Conservation (phyloP, 1,140 invertebrate species). For the Habropoda laboriosa region DNA sequence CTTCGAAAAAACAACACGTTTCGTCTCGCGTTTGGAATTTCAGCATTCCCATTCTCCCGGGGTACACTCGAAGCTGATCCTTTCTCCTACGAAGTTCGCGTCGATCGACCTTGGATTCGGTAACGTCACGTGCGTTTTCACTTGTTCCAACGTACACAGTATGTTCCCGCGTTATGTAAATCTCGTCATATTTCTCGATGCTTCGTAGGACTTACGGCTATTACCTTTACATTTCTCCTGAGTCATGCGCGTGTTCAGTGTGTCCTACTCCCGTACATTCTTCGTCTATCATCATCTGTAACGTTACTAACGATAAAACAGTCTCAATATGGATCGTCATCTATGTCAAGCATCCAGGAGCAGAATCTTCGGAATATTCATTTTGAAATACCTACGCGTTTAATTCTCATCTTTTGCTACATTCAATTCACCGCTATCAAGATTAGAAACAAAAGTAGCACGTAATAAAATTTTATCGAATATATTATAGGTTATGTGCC, state of each 20-base stretch:
- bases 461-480: too few species aligned
- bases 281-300: background rate
- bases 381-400: background rate
- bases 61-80: slow-evolving; percentile 22
- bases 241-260: background rate
- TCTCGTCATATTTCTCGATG: slow-evolving; percentile 9
- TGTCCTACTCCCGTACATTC: background rate
- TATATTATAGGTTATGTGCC: too few species aligned
- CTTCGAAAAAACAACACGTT: background rate
- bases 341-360: too few species aligned
- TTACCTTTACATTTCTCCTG: background rate
- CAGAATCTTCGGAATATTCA: background rate
- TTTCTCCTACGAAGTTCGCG: slow-evolving; percentile 38
- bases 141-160: slow-evolving; percentile 14
- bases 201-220: background rate
- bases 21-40: background rate
- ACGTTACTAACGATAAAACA: background rate
- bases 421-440: too few species aligned
- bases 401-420: too few species aligned
- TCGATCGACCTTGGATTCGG: slow-evolving; percentile 47
- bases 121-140: slow-evolving; percentile 42
- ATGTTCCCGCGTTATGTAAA: slow-evolving; percentile 32
- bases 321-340: background rate
- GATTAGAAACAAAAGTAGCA: too few species aligned
- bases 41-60: background rate